phyloP scores from a whole-genome alignment of 2,797 vertebrate genomes.

The Neosilurus hyrtlii region DNA sequence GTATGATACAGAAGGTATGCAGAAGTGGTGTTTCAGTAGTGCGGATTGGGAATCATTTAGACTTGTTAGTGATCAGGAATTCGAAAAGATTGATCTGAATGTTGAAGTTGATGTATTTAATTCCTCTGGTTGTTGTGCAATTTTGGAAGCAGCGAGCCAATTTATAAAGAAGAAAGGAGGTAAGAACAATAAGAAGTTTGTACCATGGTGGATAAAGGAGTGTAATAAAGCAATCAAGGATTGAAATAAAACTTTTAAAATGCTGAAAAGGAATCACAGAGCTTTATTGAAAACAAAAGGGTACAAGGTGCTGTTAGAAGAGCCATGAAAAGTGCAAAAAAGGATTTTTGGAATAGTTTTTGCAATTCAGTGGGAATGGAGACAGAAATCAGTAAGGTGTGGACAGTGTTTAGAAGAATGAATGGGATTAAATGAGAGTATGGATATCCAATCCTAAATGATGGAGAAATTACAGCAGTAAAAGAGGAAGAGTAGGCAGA shows the following conservation, averaged over 20 bases:
- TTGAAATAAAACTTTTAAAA: slow-evolving; percentile 26
- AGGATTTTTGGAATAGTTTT: not conserved
- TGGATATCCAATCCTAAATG: not conserved
- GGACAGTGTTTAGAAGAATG: not conserved
- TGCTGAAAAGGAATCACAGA: not conserved
- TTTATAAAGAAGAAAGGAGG: not conserved
- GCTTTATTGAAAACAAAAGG: not conserved
- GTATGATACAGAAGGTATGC: not conserved
- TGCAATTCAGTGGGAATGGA: not conserved
- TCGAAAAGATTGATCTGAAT: not conserved
- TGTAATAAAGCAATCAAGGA: not conserved
- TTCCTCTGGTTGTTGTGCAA: not conserved
- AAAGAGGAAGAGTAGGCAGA: not conserved
- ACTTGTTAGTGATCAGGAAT: not conserved
- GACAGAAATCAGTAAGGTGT: not conserved
- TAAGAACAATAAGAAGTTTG: not conserved
- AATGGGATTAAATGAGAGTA: not conserved
- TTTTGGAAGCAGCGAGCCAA: not conserved
- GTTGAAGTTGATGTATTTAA: not conserved
- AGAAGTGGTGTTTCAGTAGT: not conserved
- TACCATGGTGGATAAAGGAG: slow-evolving; percentile 15
- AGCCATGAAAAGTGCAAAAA: not conserved
- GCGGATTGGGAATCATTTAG: not conserved
- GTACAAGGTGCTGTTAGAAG: not conserved
- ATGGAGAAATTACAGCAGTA: not conserved